These are phyloP conservation scores for Meloidogyne chitwoodi DNA, from an alignment of 1,140 invertebrate genomes.

Conservation along the genomic window DNA sequence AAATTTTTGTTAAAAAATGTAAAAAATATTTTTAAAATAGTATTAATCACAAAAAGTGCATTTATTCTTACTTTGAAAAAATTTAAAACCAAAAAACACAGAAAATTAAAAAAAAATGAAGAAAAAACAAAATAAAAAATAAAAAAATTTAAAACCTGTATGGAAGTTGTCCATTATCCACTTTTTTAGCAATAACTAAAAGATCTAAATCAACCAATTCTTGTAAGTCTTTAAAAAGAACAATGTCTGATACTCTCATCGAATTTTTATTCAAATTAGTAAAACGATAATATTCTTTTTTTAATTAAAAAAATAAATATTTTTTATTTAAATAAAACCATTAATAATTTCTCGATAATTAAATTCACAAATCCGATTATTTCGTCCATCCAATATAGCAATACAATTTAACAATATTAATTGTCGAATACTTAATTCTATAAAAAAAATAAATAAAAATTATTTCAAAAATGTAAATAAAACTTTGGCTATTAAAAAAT, in stretches of 20 bases:
- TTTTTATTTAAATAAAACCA: not conserved
- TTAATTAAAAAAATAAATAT: not conserved
- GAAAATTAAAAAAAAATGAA: not conserved
- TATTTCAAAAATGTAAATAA: too few species aligned
- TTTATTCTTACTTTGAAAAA: too few species aligned
- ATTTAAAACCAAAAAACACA: too few species aligned
- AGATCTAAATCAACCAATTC: not conserved
- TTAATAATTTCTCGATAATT: conserved; percentile 19
- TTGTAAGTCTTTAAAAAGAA: conserved; percentile 14
- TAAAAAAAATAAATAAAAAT: too few species aligned
- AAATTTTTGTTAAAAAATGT: too few species aligned
- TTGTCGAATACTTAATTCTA: conserved; percentile 8
- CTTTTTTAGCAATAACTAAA: not conserved
- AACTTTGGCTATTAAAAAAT: too few species aligned
- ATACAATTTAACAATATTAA: conserved; percentile 10
- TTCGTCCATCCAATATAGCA: not conserved
- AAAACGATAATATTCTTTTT: conserved; percentile 6
- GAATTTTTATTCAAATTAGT: conserved; percentile 5
- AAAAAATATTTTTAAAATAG: too few species aligned
- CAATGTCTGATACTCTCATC: conserved; percentile 9
- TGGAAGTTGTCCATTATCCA: conserved; percentile 11
- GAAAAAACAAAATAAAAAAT: not conserved
- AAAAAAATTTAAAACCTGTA: not conserved
- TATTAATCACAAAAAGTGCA: too few species aligned
- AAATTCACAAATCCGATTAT: not conserved